phyloP scores from a whole-genome alignment of 2,888 invertebrate genomes.

The Volucella bombylans region DNA sequence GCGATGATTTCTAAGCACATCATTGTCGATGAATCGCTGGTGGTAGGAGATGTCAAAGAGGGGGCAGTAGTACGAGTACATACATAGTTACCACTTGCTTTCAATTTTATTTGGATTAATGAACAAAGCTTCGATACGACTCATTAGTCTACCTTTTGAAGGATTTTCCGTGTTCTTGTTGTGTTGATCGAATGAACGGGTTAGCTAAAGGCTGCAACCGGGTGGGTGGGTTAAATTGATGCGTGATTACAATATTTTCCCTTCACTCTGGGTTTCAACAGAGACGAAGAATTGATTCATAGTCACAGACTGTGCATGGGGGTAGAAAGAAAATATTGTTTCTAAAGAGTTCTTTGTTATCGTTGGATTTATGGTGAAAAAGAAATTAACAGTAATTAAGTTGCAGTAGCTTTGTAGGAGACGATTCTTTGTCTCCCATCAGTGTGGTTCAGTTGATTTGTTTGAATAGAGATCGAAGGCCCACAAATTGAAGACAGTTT shows the following conservation, averaged over 20 bases:
- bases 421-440: background rate
- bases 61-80: no score
- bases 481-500: no score
- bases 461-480: no score
- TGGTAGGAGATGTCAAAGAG: background rate
- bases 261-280: conserved; percentile 2
- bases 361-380: conserved; percentile 13
- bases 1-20: conserved; percentile 69
- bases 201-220: conserved; percentile 9
- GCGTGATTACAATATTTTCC: conserved; percentile 59
- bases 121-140: conserved; percentile 74
- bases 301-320: background rate
- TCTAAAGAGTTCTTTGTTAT: conserved; percentile 29
- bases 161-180: conserved; percentile 56
- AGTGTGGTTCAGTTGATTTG: no score
- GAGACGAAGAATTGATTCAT: conserved; percentile 49
- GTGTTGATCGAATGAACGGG: conserved; percentile 64
- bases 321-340: conserved; percentile 32
- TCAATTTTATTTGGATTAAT: conserved; percentile 74
- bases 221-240: conserved; percentile 38
- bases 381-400: conserved; percentile 58
- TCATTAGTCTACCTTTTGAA: conserved; percentile 74
- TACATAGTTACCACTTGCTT: conserved; percentile 69
- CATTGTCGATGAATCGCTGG: conserved; percentile 6
- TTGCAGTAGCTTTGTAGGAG: conserved; percentile 48